These are phyloP conservation scores for Epistrophe grossulariae DNA, from an alignment of 2,888 invertebrate species.

Conservation along the genomic window DNA sequence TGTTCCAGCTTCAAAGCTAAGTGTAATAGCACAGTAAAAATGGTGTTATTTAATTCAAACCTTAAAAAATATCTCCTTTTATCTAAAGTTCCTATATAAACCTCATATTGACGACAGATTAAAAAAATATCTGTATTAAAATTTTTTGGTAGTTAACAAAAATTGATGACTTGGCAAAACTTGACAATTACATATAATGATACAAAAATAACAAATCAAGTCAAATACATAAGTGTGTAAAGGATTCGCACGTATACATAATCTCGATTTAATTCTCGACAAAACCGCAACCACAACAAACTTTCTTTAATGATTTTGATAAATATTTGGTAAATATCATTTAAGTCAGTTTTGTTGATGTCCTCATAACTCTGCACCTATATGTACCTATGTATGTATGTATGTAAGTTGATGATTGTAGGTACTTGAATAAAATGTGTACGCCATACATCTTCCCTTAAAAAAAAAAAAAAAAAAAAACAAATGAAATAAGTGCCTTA, in stretches of 20 bases:
- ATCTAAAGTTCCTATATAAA: too few species aligned
- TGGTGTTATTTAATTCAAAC: too few species aligned
- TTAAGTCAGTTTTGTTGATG: slow-evolving; percentile 42
- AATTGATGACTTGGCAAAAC: not conserved
- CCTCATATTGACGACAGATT: too few species aligned
- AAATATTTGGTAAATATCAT: slow-evolving; percentile 40
- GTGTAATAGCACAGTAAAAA: too few species aligned
- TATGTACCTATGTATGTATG: too few species aligned
- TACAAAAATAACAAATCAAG: not conserved
- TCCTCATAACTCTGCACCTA: slow-evolving; percentile 50
- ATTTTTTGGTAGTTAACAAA: not conserved
- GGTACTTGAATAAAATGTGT: slow-evolving; percentile 8
- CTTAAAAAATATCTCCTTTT: too few species aligned
- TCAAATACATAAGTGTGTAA: too few species aligned
- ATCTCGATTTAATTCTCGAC: not conserved
- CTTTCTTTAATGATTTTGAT: slow-evolving; percentile 32
- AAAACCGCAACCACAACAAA: not conserved
- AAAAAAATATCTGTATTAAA: too few species aligned
- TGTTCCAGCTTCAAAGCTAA: too few species aligned
- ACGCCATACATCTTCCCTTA: slow-evolving; percentile 8
- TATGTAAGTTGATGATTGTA: not conserved
- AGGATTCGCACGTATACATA: not conserved
- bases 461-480: not conserved
- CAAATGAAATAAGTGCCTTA: slow-evolving; percentile 51
- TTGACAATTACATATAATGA: not conserved